Evolutionary conservation across 2,797 vertebrate genomes (phyloP).

Genomic region (Poeciliopsis gracilis): DNA sequence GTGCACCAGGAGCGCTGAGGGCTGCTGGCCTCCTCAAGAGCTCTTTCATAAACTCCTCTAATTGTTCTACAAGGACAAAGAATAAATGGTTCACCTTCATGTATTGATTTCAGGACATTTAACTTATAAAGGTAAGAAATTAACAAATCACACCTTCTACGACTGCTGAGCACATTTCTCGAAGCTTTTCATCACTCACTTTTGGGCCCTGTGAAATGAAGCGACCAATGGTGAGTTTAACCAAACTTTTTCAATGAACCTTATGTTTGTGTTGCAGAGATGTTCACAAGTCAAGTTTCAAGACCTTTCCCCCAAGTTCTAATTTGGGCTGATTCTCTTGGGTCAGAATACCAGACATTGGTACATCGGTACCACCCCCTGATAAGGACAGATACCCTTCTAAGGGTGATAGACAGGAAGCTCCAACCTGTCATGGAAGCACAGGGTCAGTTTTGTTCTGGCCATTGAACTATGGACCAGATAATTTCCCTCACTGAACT

Average conservation of each 20-base stretch:
- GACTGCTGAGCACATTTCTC: slow-evolving; percentile 80
- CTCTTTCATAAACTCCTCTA: slow-evolving; percentile 81
- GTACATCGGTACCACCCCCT: not conserved
- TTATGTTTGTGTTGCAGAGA: not conserved
- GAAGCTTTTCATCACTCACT: slow-evolving; percentile 78
- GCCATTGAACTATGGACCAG: not conserved
- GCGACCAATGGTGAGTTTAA: not conserved
- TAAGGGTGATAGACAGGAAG: not conserved
- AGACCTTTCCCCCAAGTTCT: not conserved
- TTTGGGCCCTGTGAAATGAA: slow-evolving; percentile 76
- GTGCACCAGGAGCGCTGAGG: slow-evolving; percentile 73
- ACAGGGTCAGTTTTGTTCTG: not conserved
- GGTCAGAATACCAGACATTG: not conserved
- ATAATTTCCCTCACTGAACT: too few relatives aligned
- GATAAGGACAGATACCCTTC: too few relatives aligned
- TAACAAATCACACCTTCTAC: slow-evolving; percentile 74
- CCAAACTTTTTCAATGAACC: not conserved
- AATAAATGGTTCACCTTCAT: not conserved
- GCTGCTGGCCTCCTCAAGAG: slow-evolving; percentile 79
- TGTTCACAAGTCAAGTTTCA: not conserved
- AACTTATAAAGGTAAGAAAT: not conserved
- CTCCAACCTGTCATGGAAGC: not conserved
- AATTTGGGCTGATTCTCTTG: too few relatives aligned
- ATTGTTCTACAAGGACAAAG: slow-evolving; percentile 71
- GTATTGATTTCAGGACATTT: not conserved